phyloP scores from a whole-genome alignment of 2,113 vertebrate genomes.

The Smithornis capensis region DNA sequence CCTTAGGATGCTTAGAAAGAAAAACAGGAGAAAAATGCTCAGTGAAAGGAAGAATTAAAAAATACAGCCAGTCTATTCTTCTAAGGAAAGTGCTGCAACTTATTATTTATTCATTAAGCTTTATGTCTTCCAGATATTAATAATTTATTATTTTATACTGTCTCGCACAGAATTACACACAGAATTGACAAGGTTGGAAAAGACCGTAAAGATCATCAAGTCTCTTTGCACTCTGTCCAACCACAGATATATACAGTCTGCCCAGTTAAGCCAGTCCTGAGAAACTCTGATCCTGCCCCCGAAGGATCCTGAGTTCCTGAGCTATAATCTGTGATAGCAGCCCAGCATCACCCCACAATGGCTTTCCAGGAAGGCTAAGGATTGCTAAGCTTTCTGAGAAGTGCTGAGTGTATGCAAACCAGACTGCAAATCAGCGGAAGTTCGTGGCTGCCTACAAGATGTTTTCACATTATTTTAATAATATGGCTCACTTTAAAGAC shows the following conservation, averaged over 20 bases:
- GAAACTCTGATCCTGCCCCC: neutral
- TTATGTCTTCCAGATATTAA: neutral
- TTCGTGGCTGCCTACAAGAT: neutral
- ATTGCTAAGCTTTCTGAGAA: neutral
- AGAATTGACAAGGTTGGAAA: too few species aligned
- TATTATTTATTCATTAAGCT: conserved; percentile 27
- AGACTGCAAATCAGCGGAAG: neutral
- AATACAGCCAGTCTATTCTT: neutral
- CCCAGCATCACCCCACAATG: neutral
- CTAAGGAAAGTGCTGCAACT: neutral
- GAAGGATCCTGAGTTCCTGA: neutral
- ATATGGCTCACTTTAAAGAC: neutral
- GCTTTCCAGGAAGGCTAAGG: neutral
- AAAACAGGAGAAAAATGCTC: neutral
- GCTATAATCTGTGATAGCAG: neutral
- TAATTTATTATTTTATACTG: neutral
- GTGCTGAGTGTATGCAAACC: neutral
- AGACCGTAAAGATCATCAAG: too few species aligned
- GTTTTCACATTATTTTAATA: neutral
- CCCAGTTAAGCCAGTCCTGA: neutral
- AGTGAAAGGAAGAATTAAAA: neutral
- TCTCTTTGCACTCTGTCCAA: neutral
- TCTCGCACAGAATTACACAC: too few species aligned
- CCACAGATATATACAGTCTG: neutral
- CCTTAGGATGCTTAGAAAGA: neutral